Conservation (phyloP, 1,140 invertebrate species). For the Triops cancriformis region DNA sequence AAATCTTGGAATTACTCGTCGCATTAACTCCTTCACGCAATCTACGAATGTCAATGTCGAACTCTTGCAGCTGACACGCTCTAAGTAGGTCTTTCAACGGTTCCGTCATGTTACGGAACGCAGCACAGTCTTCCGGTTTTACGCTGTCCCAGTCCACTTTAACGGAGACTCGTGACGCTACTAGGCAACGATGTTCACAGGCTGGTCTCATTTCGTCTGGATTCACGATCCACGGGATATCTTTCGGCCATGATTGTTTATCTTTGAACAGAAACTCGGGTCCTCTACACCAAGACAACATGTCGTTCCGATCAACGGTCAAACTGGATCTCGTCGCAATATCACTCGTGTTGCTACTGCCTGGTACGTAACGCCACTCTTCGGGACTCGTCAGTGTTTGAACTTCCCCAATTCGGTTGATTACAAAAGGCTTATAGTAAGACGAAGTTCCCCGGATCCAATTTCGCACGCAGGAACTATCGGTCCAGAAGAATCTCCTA, state of each 20-base stretch:
- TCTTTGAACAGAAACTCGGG: conserved; percentile 3
- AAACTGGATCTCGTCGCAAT: not conserved
- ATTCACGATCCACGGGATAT: not conserved
- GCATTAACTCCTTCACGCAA: not conserved
- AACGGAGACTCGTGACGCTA: no score
- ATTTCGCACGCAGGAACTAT: not conserved
- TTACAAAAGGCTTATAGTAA: not conserved
- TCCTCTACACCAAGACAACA: not conserved
- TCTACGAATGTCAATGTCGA: not conserved
- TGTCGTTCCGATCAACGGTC: not conserved
- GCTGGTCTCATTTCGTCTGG: not conserved
- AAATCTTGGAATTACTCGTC: conserved; percentile 8
- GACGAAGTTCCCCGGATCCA: not conserved
- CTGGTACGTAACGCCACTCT: conserved; percentile 19
- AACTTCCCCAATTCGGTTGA: not conserved
- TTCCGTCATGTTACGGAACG: no score
- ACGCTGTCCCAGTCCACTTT: no score
- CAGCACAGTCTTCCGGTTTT: no score
- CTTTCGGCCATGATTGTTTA: not conserved
- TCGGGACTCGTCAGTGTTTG: not conserved
- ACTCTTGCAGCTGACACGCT: not conserved
- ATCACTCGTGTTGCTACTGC: not conserved
- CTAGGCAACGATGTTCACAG: no score
- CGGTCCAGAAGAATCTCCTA: not conserved
- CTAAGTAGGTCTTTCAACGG: no score